phyloP scores from a whole-genome alignment of 1,140 invertebrate genomes.

The Cydia splendana region DNA sequence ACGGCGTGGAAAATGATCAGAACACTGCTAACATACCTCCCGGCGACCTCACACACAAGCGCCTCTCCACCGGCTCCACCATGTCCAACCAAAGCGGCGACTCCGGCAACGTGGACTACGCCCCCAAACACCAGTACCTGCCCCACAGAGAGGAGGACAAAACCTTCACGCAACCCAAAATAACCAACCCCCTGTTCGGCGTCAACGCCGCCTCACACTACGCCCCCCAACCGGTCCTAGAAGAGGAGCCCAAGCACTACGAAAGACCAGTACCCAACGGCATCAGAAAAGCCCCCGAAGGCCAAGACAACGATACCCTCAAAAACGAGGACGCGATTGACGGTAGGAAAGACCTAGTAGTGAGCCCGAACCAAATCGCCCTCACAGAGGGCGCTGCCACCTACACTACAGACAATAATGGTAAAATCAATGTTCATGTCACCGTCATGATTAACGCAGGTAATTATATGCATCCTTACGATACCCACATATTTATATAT shows the following conservation, averaged over 20 bases:
- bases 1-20: conserved; percentile 80
- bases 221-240: conserved; percentile 57
- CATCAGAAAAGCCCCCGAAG: conserved; percentile 85
- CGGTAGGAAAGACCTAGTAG: conserved; percentile 75
- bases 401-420: conserved; percentile 88
- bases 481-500: conserved; percentile 54
- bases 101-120: conserved; percentile 66
- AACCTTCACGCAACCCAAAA: conserved; percentile 57
- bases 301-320: conserved; percentile 87
- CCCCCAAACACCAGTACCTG: conserved; percentile 67
- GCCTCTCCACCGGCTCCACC: conserved; percentile 70
- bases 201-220: conserved; percentile 77
- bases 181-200: conserved; percentile 74
- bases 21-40: conserved; percentile 76
- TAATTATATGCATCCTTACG: conserved; percentile 80
- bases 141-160: conserved; percentile 56
- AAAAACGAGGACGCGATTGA: conserved; percentile 82
- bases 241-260: conserved; percentile 55
- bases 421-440: conserved; percentile 94
- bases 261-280: conserved; percentile 69
- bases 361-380: conserved; percentile 69
- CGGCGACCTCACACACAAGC: conserved; percentile 64
- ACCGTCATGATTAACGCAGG: conserved; percentile 87
- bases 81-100: conserved; percentile 73
- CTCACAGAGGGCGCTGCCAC: conserved; percentile 76